Percentiles rank a stretch among this genome's conserved stretches.
phyloP scores from a whole-genome alignment of 2,113 vertebrate species.

The Mesitornis unicolor region DNA sequence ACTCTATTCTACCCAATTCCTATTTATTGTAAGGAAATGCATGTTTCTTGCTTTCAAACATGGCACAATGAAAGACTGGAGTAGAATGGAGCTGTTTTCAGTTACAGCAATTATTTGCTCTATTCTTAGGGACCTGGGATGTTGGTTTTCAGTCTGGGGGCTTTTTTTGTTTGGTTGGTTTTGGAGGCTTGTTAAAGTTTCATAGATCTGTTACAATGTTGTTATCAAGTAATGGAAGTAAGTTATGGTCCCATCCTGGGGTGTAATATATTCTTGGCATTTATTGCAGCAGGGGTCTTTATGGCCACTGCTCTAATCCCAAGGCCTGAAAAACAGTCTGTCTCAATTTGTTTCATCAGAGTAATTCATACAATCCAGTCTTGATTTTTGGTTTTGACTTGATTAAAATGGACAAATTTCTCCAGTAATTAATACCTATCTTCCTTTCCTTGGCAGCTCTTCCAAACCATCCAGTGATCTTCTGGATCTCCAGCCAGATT shows the following conservation, averaged over 20 bases:
- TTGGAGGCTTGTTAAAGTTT: neutral
- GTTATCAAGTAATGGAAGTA: neutral
- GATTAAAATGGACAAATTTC: neutral
- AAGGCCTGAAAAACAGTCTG: neutral
- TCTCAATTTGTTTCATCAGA: neutral
- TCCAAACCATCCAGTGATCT: constrained; percentile 87
- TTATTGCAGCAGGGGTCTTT: neutral
- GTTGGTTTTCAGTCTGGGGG: neutral
- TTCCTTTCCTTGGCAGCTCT: constrained; percentile 65
- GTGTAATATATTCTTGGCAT: neutral
- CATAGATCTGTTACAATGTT: neutral
- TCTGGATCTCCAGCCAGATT: constrained; percentile 91
- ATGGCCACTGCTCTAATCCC: neutral
- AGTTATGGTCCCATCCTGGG: neutral
- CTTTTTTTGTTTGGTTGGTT: neutral
- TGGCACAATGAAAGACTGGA: neutral
- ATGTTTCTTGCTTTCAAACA: neutral
- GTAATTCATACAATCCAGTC: neutral
- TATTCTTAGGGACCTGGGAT: neutral
- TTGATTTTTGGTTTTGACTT: neutral
- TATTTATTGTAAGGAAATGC: neutral
- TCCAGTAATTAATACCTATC: neutral
- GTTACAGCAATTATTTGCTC: neutral
- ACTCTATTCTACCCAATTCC: neutral
- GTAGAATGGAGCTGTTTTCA: neutral